Evolutionary conservation across 2,888 invertebrate genomes (phyloP).

Genomic region (Meliscaeva auricollis): DNA sequence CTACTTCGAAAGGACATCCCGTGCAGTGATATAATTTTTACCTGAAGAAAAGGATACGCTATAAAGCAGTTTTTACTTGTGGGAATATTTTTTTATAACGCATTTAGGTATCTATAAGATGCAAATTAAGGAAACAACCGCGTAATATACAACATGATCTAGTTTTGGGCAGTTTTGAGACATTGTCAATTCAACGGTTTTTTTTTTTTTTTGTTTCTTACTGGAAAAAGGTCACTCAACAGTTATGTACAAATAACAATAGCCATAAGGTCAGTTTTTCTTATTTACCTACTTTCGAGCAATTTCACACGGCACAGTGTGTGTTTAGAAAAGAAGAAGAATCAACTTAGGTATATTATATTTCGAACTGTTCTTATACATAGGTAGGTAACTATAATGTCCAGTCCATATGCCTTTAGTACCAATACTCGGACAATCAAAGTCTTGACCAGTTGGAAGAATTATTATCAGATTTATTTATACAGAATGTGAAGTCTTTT

Average conservation of each 20-base stretch:
- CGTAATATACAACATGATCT: conserved; percentile 59
- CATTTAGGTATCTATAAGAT: conserved; percentile 56
- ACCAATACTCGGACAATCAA: conserved; percentile 47
- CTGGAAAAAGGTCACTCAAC: conserved; percentile 45
- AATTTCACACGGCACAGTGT: conserved; percentile 55
- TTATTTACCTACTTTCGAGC: conserved; percentile 50
- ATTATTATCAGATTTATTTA: no score
- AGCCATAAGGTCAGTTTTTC: conserved; percentile 59
- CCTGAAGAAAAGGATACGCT: conserved; percentile 23
- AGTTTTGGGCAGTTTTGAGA: conserved; percentile 72
- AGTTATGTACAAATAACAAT: conserved; percentile 25
- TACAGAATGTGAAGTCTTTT: no score
- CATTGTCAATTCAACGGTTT: conserved; percentile 35
- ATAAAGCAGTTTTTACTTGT: conserved; percentile 32
- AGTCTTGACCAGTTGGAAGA: conserved; percentile 63
- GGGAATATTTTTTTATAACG: conserved; percentile 67
- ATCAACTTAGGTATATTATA: not conserved
- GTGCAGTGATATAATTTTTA: conserved; percentile 22
- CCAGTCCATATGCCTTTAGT: not conserved
- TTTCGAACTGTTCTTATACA: no score
- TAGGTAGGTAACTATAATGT: no score
- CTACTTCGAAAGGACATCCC: conserved; percentile 26
- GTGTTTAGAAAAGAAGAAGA: not conserved
- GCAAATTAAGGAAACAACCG: conserved; percentile 72
- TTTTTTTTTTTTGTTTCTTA: conserved; percentile 26